Evolutionary conservation across 2,888 invertebrate species (phyloP).

Genomic region (Acanthosoma haemorrhoidale): DNA sequence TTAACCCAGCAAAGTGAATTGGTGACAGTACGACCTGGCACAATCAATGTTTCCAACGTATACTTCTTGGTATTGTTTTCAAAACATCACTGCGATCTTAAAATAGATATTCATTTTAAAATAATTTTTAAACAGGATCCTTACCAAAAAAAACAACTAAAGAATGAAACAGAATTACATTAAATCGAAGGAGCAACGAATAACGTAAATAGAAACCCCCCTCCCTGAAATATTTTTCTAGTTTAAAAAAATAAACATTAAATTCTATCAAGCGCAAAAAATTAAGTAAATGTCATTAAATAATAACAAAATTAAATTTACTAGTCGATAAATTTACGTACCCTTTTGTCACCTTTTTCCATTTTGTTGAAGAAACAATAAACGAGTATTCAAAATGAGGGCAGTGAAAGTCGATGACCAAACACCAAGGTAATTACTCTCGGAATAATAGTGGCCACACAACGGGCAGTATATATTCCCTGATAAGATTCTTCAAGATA

Average conservation of each 20-base stretch:
- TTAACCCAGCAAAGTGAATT: not conserved
- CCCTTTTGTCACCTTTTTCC: not conserved
- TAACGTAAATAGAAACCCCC: not conserved
- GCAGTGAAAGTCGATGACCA: not conserved
- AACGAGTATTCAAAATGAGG: not conserved
- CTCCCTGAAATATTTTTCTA: no score
- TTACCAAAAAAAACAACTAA: no score
- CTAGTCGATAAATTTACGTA: not conserved
- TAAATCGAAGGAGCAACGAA: no score
- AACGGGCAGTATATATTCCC: not conserved
- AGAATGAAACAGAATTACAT: no score
- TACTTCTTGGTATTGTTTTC: no score
- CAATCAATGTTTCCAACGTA: not conserved
- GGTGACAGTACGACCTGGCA: not conserved
- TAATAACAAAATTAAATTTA: no score
- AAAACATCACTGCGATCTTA: no score
- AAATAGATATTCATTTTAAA: no score
- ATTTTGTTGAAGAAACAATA: not conserved
- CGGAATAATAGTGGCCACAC: not conserved
- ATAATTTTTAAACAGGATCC: no score
- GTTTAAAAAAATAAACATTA: no score
- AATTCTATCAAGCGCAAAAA: no score
- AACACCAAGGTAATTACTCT: not conserved
- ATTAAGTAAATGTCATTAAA: no score
- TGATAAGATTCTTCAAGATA: not conserved